These are phyloP conservation scores for Capreolus pygargus DNA, from an alignment of 2,113 vertebrate species.

Conservation along the genomic window DNA sequence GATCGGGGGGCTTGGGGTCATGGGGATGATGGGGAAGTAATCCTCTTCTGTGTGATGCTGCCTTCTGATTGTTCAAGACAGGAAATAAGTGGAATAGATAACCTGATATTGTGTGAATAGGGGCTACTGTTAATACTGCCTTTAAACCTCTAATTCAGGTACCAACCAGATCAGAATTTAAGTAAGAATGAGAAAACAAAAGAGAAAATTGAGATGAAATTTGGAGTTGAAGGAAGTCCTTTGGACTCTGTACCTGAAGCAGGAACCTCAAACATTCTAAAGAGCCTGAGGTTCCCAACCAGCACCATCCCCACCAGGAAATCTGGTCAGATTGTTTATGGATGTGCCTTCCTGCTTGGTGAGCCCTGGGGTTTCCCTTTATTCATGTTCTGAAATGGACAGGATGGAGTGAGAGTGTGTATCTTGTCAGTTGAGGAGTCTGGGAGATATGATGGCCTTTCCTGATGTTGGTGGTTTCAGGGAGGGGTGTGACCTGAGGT, in stretches of 20 bases:
- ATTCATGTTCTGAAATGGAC: not conserved
- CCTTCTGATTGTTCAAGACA: not conserved
- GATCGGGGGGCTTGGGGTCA: not conserved
- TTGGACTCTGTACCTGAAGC: not conserved
- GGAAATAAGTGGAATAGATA: too few relatives aligned
- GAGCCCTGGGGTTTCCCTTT: slow-evolving; percentile 47
- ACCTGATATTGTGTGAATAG: fast-evolving
- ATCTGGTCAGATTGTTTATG: slow-evolving; percentile 86
- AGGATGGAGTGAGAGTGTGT: not conserved
- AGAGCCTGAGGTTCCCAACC: slow-evolving; percentile 74
- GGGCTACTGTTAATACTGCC: not conserved
- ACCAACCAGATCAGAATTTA: slow-evolving; percentile 84
- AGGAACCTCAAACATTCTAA: slow-evolving; percentile 58
- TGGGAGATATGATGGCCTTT: not conserved
- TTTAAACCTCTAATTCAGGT: slow-evolving; percentile 76
- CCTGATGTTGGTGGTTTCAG: too few relatives aligned
- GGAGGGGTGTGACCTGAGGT: not conserved
- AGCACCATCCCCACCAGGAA: slow-evolving; percentile 74
- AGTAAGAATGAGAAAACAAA: slow-evolving; percentile 72
- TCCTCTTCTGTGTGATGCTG: not conserved
- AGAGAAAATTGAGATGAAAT: slow-evolving; percentile 79
- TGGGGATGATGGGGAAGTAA: not conserved
- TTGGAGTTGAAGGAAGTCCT: slow-evolving; percentile 69
- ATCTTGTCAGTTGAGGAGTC: not conserved
- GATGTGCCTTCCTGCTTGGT: slow-evolving; percentile 85